Conservation (phyloP, 1,140 invertebrate genomes). For the Drosophila mojavensis region DNA sequence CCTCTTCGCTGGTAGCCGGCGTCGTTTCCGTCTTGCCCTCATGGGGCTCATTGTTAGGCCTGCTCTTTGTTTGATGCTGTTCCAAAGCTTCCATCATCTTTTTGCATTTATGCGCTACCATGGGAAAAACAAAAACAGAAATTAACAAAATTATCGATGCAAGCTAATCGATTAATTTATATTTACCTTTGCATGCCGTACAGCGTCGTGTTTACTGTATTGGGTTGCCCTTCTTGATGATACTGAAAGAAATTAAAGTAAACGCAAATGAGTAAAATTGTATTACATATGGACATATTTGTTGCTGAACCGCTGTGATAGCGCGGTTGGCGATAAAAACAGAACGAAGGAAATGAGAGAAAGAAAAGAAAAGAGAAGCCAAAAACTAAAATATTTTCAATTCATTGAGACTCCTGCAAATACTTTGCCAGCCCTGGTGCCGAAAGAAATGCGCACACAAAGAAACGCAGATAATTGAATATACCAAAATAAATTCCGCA, state of each 20-base stretch:
- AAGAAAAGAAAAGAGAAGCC: constrained; percentile 20
- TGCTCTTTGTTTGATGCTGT: constrained; percentile 61
- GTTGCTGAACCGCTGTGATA: not conserved
- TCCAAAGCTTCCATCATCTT: constrained; percentile 74
- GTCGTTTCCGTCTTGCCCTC: constrained; percentile 37
- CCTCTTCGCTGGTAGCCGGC: constrained; percentile 52
- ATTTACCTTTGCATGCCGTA: constrained; percentile 74
- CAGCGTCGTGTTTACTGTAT: constrained; percentile 42
- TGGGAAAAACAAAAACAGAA: constrained; percentile 20
- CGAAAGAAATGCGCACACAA: constrained; percentile 41
- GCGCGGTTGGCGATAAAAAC: constrained; percentile 18
- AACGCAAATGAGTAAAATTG: not conserved
- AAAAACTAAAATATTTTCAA: constrained; percentile 17
- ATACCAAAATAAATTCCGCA: constrained; percentile 71
- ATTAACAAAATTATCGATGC: constrained; percentile 29
- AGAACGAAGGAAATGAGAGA: constrained; percentile 10
- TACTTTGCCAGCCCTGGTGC: constrained; percentile 59
- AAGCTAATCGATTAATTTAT: constrained; percentile 44
- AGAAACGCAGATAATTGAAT: constrained; percentile 61
- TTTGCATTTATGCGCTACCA: constrained; percentile 71
- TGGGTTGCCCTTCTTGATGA: constrained; percentile 21
- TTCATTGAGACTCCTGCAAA: not conserved
- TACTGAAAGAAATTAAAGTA: constrained; percentile 16
- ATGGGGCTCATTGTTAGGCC: constrained; percentile 58
- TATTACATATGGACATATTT: not conserved